phyloP scores from a whole-genome alignment of 2,797 vertebrate genomes.

The Melanogrammus aeglefinus region DNA sequence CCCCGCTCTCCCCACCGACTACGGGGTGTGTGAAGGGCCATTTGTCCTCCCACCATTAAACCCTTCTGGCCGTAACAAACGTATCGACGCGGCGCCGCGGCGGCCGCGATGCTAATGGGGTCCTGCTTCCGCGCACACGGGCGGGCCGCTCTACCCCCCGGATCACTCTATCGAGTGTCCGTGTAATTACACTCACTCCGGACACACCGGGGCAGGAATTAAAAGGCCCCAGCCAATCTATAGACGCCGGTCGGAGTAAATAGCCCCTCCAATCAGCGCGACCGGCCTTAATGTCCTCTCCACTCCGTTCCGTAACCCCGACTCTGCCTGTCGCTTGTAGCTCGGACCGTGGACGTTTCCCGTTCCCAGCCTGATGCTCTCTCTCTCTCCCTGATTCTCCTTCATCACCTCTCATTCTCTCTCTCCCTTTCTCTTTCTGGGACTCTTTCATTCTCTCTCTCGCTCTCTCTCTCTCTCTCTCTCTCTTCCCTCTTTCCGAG shows the following conservation, averaged over 20 bases:
- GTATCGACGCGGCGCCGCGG: constrained; percentile 42
- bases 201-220: constrained; percentile 57
- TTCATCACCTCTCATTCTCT: no score
- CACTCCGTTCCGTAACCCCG: constrained; percentile 68
- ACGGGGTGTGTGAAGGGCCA: neutral
- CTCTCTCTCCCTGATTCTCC: constrained; percentile 35
- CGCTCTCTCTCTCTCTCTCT: no score
- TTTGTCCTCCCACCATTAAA: neutral
- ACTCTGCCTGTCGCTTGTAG: constrained; percentile 57
- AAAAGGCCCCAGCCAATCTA: constrained; percentile 54
- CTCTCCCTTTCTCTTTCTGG: no score
- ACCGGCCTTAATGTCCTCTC: constrained; percentile 66
- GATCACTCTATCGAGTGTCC: constrained; percentile 67
- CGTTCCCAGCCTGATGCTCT: constrained; percentile 63
- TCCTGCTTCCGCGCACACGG: constrained; percentile 38
- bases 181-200: constrained; percentile 65
- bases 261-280: constrained; percentile 56
- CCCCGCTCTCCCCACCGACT: neutral
- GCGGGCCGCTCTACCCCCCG: constrained; percentile 40
- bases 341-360: constrained; percentile 64
- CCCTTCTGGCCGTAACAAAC: neutral
- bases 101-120: neutral
- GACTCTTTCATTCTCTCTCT: no score
- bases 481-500: no score
- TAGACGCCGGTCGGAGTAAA: constrained; percentile 60